Conservation (phyloP, 1,140 invertebrate species). For the Hyles euphorbiae region DNA sequence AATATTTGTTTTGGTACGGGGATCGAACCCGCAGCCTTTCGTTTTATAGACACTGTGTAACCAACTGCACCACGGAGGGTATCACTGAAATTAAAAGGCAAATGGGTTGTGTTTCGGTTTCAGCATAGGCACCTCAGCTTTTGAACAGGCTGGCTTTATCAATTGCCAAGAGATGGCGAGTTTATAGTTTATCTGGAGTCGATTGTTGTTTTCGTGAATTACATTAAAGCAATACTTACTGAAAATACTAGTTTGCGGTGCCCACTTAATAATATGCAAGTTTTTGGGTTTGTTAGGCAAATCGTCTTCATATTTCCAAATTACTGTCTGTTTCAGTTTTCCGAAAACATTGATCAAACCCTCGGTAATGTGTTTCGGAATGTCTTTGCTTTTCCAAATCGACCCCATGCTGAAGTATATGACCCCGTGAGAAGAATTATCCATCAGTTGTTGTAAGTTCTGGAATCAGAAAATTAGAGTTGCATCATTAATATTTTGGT, state of each 20-base stretch:
- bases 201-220: too few relatives aligned
- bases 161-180: too few relatives aligned
- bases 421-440: slow-evolving; percentile 64
- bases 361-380: slow-evolving; percentile 39
- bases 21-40: too few relatives aligned
- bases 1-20: too few relatives aligned
- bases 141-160: too few relatives aligned
- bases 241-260: slow-evolving; percentile 79
- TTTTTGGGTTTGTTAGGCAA: slow-evolving; percentile 70
- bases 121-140: too few relatives aligned
- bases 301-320: slow-evolving; percentile 76
- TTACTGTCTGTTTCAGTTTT: slow-evolving; percentile 59
- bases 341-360: slow-evolving; percentile 65
- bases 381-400: slow-evolving; percentile 55
- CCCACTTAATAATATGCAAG: slow-evolving; percentile 78
- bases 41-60: too few relatives aligned
- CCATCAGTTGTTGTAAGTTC: slow-evolving; percentile 69
- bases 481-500: too few relatives aligned
- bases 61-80: too few relatives aligned
- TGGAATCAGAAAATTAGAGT: slow-evolving; percentile 25
- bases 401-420: slow-evolving; percentile 77
- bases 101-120: too few relatives aligned
- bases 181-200: too few relatives aligned
- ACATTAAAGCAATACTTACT: slow-evolving; percentile 30
- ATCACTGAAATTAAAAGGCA: too few relatives aligned